Evolutionary conservation across 2,797 vertebrate species (phyloP).

Genomic region (Gallinago stenura): DNA sequence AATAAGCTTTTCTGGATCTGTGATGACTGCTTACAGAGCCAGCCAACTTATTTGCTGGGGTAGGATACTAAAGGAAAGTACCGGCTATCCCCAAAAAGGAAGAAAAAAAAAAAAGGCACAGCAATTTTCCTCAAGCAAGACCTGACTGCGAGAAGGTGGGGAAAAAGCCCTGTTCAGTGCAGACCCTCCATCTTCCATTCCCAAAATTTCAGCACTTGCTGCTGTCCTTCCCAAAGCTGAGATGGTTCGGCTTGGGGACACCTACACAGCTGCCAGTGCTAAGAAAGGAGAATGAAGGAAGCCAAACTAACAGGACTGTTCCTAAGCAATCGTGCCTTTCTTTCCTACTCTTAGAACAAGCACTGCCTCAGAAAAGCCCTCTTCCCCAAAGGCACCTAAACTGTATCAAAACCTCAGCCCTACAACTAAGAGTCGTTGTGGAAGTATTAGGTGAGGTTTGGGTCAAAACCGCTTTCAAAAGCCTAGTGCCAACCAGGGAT

Average conservation of each 20-base stretch:
- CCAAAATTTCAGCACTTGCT: slow-evolving; percentile 69
- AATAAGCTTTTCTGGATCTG: neutral
- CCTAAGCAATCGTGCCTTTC: neutral
- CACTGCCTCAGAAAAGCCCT: neutral
- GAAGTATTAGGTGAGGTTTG: accelerated
- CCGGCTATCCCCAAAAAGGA: neutral
- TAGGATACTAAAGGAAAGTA: neutral
- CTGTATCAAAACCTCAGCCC: neutral
- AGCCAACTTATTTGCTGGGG: neutral
- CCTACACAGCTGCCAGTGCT: neutral
- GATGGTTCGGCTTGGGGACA: neutral
- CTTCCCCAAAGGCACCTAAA: neutral
- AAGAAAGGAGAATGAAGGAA: neutral
- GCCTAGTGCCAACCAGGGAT: neutral
- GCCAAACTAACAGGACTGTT: neutral
- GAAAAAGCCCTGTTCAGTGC: neutral
- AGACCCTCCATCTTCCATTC: neutral
- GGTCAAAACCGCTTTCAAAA: neutral
- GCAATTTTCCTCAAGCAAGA: neutral
- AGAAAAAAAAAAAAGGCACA: neutral
- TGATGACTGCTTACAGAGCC: neutral
- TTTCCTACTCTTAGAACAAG: neutral
- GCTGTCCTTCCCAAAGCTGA: slow-evolving; percentile 47
- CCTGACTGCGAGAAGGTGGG: neutral
- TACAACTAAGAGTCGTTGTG: neutral